Conservation (phyloP, 2,113 vertebrate species). For the Saccopteryx bilineata region DNA sequence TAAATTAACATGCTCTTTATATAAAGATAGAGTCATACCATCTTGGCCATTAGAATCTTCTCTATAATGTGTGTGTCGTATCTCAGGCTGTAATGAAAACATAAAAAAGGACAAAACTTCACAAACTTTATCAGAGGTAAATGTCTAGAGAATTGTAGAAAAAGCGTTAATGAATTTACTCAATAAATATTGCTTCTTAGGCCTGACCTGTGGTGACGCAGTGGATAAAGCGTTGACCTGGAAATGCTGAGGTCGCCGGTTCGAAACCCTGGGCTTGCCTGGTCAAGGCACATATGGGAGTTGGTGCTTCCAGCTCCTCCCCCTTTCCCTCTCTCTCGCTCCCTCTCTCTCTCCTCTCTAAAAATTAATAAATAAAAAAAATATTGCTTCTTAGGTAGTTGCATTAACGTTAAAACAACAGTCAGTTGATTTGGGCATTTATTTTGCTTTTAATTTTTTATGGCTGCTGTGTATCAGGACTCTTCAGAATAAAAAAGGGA, state of each 20-base stretch:
- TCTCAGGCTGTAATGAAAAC: background rate
- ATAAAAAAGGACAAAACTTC: background rate
- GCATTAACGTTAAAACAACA: background rate
- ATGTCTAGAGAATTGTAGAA: background rate
- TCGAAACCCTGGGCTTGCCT: too few species aligned
- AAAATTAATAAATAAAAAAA: too few species aligned
- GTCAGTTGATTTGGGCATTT: background rate
- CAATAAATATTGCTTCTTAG: background rate
- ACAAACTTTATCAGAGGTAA: background rate
- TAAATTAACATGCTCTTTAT: slow-evolving; percentile 42
- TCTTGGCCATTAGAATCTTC: background rate
- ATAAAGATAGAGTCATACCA: background rate
- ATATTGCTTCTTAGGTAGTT: background rate
- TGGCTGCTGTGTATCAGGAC: slow-evolving; percentile 20
- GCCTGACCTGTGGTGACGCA: too few species aligned
- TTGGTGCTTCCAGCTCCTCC: too few species aligned
- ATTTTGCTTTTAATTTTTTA: slow-evolving; percentile 61
- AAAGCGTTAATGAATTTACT: background rate
- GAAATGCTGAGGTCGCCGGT: too few species aligned
- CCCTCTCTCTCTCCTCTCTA: too few species aligned
- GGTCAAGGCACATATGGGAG: too few species aligned
- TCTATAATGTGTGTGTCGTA: background rate
- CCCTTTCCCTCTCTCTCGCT: too few species aligned
- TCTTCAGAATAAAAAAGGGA: slow-evolving; percentile 71
- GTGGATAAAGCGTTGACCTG: too few species aligned